Evolutionary conservation across 2,113 vertebrate species (phyloP), one percentile per base, ranked within the genome.

Genomic region (Mus musculus): DNA sequence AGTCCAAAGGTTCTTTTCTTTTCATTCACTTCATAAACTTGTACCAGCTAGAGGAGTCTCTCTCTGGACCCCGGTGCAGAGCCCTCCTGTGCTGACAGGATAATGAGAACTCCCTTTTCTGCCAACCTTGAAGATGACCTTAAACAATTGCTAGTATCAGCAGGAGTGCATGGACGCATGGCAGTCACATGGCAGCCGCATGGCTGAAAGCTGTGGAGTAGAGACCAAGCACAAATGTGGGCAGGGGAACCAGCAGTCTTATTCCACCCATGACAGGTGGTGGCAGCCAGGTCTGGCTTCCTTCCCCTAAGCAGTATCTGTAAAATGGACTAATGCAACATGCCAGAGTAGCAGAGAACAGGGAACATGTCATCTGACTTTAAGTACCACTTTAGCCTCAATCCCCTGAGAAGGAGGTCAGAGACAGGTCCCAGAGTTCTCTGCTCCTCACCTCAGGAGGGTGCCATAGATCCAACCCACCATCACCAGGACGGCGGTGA

Each of bases 331-430:
- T 20, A 33, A 59, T 59, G 54, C 52, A 73, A 39, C 63, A 72
- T 33, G 30, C 20, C 67, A 22, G 63, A 61, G 76, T 81, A 75
- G 72, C 87, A 82, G 89, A 7, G 49, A 5, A 49, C 49, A 7
- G 42, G 77, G 26, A 75, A n/a, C 33, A 26, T 33, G 42, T 1
- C 0, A 3, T 17, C 46, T 72, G n/a, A 28, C 49, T 42, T 36
- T 59, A n/a, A 93, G 24, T 33, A 42, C 30, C 19, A 42, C 84
- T 65, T 76, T 22, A 12, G 52, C 76, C 86, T 90, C 52, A 90
- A 75, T 2, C n/a, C 72, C 54, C 67, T 85, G 76, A 95, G 86
- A 88, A 96, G 93, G 0, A 95, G 88, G 86, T 82, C 72, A 72
- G 91, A 76, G 52, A 0, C 0, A 92, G 67, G 77, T 10, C 67